Evolutionary conservation across 2,113 vertebrate genomes (phyloP).

Genomic region (Mus pahari): DNA sequence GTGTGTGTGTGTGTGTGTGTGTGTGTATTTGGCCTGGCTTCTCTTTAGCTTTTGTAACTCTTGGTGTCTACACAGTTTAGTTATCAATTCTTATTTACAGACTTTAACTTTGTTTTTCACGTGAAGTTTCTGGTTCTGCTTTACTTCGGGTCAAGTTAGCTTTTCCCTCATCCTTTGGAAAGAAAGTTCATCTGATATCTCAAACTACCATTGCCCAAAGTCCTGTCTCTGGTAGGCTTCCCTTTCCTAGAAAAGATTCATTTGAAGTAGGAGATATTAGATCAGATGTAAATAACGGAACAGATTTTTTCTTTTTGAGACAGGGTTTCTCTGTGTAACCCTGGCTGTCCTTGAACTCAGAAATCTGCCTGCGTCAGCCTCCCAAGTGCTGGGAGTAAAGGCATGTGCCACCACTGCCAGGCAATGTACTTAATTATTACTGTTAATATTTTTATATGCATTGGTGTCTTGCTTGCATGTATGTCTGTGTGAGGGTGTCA

Average conservation of each 20-base stretch:
- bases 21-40: no score
- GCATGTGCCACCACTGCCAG: no score
- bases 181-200: background rate
- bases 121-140: background rate
- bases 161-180: background rate
- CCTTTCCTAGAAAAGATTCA: background rate
- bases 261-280: background rate
- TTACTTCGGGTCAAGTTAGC: background rate
- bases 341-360: no score
- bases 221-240: background rate
- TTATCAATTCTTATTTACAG: background rate
- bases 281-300: background rate
- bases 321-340: no score
- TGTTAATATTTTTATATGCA: no score
- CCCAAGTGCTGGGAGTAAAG: no score
- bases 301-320: no score
- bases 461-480: no score
- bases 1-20: no score
- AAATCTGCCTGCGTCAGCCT: no score
- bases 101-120: background rate
- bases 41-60: background rate
- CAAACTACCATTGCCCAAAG: background rate
- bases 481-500: no score
- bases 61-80: background rate
- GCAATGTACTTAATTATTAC: no score